phyloP scores from a whole-genome alignment of 2,888 invertebrate genomes.

The Gymnocheta viridis region DNA sequence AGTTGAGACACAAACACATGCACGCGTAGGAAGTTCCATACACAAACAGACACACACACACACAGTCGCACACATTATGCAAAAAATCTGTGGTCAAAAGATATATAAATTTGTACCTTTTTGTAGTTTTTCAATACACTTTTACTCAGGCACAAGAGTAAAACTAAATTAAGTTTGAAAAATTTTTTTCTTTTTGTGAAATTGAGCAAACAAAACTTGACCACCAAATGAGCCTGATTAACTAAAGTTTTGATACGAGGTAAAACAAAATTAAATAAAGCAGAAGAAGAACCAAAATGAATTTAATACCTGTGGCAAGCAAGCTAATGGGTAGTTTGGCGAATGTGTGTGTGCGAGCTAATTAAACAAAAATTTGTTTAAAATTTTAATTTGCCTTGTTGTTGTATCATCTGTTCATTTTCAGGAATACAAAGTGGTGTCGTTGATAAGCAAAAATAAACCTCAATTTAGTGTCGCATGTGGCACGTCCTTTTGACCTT shows the following conservation, averaged over 20 bases:
- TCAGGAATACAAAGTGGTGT: conserved; percentile 71
- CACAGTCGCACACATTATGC: conserved; percentile 22
- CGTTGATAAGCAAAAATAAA: conserved; percentile 77
- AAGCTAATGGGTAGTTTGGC: background rate
- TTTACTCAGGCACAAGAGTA: conserved; percentile 6
- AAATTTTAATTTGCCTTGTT: conserved; percentile 5
- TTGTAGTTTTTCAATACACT: background rate
- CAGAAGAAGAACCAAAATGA: conserved; percentile 6
- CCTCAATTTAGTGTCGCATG: conserved; percentile 78
- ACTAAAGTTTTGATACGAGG: conserved; percentile 58
- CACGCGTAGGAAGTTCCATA: background rate
- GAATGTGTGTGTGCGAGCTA: conserved; percentile 33
- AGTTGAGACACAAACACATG: conserved; percentile 45
- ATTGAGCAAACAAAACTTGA: conserved; percentile 71
- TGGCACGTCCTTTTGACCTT: conserved; percentile 80
- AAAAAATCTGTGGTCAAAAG: conserved; percentile 45
- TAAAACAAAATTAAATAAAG: background rate
- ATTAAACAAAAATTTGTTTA: conserved; percentile 52
- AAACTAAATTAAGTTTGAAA: conserved; percentile 56
- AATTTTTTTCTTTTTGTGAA: conserved; percentile 2
- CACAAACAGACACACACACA: conserved; percentile 10
- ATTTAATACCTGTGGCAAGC: conserved; percentile 47
- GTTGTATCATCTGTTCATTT: background rate
- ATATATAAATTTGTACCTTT: conserved; percentile 41
- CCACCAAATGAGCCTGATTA: conserved; percentile 81